phyloP scores from a whole-genome alignment of 2,888 invertebrate species.

The Ennomos quercinarius region DNA sequence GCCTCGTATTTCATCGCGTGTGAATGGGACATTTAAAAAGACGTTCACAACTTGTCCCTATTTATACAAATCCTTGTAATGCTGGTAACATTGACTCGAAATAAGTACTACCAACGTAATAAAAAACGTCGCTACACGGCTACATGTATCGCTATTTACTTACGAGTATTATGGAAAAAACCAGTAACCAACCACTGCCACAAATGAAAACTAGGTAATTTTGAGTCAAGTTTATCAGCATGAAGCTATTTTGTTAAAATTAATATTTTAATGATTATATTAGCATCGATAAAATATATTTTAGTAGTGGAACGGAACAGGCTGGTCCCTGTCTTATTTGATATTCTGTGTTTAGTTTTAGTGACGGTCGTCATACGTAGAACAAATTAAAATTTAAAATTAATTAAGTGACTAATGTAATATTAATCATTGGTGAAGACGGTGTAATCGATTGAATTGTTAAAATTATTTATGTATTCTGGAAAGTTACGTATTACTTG shows the following conservation, averaged over 20 bases:
- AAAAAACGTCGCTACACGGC: too few relatives aligned
- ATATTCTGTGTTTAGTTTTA: constrained; percentile 59
- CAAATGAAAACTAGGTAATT: background rate
- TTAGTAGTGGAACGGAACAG: constrained; percentile 65
- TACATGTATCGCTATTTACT: too few relatives aligned
- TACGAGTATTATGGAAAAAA: background rate
- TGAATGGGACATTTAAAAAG: constrained; percentile 9
- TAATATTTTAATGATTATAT: constrained; percentile 32
- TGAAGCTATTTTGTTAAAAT: constrained; percentile 21
- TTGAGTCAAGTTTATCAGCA: constrained; percentile 20
- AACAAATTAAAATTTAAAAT: constrained; percentile 50
- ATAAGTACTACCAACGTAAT: background rate
- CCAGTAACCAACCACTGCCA: too few relatives aligned
- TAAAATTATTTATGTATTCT: constrained; percentile 82
- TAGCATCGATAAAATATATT: constrained; percentile 35
- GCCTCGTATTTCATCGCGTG: constrained; percentile 24
- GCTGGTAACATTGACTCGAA: constrained; percentile 17
- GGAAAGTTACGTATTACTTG: constrained; percentile 80
- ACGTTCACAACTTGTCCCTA: constrained; percentile 13
- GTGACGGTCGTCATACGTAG: constrained; percentile 38
- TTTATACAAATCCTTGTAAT: constrained; percentile 6
- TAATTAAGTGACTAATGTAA: constrained; percentile 48
- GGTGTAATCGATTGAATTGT: constrained; percentile 79
- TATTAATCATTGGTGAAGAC: constrained; percentile 47
- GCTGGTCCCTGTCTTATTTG: constrained; percentile 75